phyloP scores from a whole-genome alignment of 2,888 invertebrate species.

The Tachina lurida region DNA sequence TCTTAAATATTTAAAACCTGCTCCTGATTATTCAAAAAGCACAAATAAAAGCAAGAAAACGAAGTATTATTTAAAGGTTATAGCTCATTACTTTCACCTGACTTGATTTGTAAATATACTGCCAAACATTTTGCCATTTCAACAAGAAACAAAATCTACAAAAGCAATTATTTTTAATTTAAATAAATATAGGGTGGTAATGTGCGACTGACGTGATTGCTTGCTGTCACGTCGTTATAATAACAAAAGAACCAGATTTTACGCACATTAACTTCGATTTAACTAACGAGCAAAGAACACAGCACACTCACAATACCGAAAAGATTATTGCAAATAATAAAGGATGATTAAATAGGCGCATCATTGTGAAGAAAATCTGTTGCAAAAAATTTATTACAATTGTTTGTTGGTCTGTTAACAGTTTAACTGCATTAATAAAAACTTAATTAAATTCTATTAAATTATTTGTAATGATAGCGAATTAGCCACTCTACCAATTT shows the following conservation, averaged over 20 bases:
- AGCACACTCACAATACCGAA: not conserved
- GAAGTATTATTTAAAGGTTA: too few species aligned
- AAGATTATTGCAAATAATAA: constrained; percentile 16
- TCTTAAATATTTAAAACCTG: too few species aligned
- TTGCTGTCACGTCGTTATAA: constrained; percentile 15
- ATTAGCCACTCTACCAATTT: too few species aligned
- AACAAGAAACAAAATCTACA: not conserved
- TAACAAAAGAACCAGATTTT: constrained; percentile 31
- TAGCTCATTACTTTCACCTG: too few species aligned
- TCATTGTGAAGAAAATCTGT: not conserved
- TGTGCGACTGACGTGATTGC: constrained; percentile 26
- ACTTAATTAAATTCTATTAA: too few species aligned
- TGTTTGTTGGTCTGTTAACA: not conserved
- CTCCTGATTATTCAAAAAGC: too few species aligned
- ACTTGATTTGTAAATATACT: not conserved
- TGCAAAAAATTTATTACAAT: not conserved
- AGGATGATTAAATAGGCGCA: constrained; percentile 1
- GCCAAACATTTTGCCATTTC: not conserved
- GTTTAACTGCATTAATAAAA: too few species aligned
- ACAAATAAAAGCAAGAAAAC: too few species aligned
- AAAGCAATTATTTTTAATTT: constrained; percentile 22
- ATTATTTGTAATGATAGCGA: too few species aligned
- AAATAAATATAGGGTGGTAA: constrained; percentile 15
- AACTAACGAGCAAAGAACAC: not conserved
- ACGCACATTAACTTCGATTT: constrained; percentile 26